These are phyloP conservation scores for Panthera leo DNA, from an alignment of 2,113 vertebrate species.

Conservation along the genomic window DNA sequence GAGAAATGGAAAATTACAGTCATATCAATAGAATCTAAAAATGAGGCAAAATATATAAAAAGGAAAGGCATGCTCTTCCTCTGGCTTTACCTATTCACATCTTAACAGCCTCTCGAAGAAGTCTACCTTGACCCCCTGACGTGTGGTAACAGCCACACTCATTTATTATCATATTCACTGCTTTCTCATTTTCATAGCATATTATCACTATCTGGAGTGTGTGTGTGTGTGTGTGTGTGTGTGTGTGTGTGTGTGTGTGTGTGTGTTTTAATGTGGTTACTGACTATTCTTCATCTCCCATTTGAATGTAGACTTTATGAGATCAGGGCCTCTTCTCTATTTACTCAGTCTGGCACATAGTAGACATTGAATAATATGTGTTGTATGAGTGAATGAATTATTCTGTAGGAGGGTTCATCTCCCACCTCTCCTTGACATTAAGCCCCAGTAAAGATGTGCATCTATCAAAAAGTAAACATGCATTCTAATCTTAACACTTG, in stretches of 20 bases:
- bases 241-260: not conserved
- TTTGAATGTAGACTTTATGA: not conserved
- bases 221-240: not conserved
- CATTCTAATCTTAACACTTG: not conserved
- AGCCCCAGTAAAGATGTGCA: not conserved
- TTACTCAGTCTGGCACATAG: not conserved
- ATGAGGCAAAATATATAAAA: slow-evolving; percentile 2
- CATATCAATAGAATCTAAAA: not conserved
- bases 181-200: not conserved
- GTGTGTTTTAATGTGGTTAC: not conserved
- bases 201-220: not conserved
- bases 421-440: not conserved
- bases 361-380: not conserved
- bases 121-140: not conserved
- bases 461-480: not conserved
- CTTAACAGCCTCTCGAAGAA: not conserved
- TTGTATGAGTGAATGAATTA: not conserved
- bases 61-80: not conserved
- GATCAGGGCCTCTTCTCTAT: not conserved
- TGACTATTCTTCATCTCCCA: not conserved
- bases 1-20: slow-evolving; percentile 24
- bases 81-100: not conserved
- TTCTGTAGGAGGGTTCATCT: not conserved
- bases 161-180: not conserved
- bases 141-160: not conserved